phyloP scores from a whole-genome alignment of 2,888 invertebrate genomes.

The Agriopis marginaria region DNA sequence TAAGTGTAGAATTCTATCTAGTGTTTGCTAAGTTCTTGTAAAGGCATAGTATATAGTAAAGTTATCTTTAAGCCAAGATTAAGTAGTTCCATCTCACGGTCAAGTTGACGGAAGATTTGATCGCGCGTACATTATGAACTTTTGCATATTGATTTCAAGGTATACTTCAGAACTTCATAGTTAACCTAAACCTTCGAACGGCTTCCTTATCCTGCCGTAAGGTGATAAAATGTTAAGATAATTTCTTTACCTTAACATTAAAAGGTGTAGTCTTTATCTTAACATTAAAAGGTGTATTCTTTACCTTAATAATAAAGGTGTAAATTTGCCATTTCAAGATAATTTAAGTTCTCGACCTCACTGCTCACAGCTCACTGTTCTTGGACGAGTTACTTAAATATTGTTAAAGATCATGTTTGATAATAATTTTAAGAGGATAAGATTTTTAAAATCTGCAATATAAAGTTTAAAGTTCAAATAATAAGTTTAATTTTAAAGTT shows the following conservation, averaged over 20 bases:
- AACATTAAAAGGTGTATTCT: background rate
- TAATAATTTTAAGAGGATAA: no score
- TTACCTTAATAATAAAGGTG: background rate
- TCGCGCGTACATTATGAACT: background rate
- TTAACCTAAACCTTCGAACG: conserved; percentile 7
- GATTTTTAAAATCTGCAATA: no score
- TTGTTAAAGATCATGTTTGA: no score
- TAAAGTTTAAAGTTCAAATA: no score
- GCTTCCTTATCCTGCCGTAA: conserved; percentile 19
- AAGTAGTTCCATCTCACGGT: background rate
- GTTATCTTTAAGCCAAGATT: background rate
- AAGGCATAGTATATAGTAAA: background rate
- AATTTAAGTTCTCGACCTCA: no score
- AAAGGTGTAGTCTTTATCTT: background rate
- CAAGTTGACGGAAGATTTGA: background rate
- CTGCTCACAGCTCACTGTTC: no score
- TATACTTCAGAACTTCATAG: background rate
- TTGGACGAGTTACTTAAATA: no score
- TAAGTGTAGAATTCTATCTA: background rate
- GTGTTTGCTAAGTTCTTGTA: background rate
- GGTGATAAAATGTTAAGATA: conserved; percentile 6
- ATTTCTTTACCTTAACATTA: background rate
- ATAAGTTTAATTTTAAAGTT: no score
- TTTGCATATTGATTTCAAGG: conserved; percentile 6
- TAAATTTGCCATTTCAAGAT: no score